Percentiles rank a stretch among this genome's conserved stretches.
Evolutionary conservation across 1,140 invertebrate genomes (phyloP).

Genomic region (Trichomalopsis sarcophagae): DNA sequence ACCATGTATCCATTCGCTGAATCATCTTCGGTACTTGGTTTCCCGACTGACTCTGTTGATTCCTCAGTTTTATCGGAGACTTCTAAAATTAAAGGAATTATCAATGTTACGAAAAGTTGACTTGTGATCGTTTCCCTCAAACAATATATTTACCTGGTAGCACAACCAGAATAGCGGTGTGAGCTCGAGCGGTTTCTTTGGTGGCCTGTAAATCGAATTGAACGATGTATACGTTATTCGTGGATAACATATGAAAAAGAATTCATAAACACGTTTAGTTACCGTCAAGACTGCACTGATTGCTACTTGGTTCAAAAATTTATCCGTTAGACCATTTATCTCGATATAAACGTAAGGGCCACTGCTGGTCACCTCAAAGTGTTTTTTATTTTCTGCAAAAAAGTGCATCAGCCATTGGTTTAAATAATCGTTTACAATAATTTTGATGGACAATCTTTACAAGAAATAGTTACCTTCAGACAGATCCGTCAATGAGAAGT

Average conservation of each 20-base stretch:
- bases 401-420: neutral
- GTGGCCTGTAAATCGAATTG: neutral
- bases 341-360: neutral
- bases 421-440: neutral
- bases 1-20: no score
- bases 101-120: no score
- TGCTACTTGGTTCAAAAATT: neutral
- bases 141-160: neutral
- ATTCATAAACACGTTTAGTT: neutral
- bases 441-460: neutral
- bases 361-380: neutral
- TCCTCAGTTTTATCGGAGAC: no score
- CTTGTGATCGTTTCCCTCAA: neutral
- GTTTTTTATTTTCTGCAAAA: conserved; percentile 16
- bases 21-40: no score
- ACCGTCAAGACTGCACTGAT: neutral
- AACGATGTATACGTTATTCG: neutral
- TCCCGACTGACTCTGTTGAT: no score
- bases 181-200: no score
- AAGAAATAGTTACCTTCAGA: neutral
- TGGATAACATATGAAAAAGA: neutral
- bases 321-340: neutral
- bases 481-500: neutral
- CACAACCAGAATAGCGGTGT: neutral
- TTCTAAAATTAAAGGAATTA: no score